Conservation (phyloP, 2,888 invertebrate species). For the Mamestra brassicae region DNA sequence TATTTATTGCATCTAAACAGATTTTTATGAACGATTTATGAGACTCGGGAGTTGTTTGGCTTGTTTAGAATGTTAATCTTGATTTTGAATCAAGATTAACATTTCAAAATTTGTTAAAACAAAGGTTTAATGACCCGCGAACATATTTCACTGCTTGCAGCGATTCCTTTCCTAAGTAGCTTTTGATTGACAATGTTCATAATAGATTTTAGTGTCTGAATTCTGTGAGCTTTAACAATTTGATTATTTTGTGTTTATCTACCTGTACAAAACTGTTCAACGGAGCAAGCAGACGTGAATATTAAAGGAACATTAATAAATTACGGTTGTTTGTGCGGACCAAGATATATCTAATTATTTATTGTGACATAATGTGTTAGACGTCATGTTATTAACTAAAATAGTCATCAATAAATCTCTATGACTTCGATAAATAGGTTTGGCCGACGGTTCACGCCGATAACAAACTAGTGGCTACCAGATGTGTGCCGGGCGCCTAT, state of each 20-base stretch:
- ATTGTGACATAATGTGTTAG: slow-evolving; percentile 79
- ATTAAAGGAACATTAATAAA: slow-evolving; percentile 65
- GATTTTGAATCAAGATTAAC: slow-evolving; percentile 64
- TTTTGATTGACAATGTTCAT: slow-evolving; percentile 23
- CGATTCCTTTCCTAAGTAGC: slow-evolving; percentile 1
- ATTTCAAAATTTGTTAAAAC: slow-evolving; percentile 62
- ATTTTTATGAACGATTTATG: slow-evolving; percentile 85
- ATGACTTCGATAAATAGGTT: slow-evolving; percentile 86
- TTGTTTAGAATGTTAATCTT: slow-evolving; percentile 71
- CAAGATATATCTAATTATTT: slow-evolving; percentile 75
- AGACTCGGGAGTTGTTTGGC: slow-evolving; percentile 66
- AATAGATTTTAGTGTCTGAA: slow-evolving; percentile 33
- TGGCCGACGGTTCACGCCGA: slow-evolving; percentile 80
- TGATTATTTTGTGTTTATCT: slow-evolving; percentile 38
- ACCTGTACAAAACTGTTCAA: slow-evolving; percentile 37
- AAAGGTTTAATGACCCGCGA: slow-evolving; percentile 60
- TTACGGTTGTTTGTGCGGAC: slow-evolving; percentile 60
- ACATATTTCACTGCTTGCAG: slow-evolving; percentile 30
- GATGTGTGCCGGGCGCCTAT: slow-evolving; percentile 79
- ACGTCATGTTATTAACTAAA: slow-evolving; percentile 81
- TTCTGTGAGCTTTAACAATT: slow-evolving; percentile 30
- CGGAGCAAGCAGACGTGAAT: slow-evolving; percentile 46
- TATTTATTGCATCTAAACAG: slow-evolving; percentile 88
- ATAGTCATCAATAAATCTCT: slow-evolving; percentile 82
- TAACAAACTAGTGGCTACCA: slow-evolving; percentile 83